Base-by-base conservation (phyloP, 2,888 invertebrate species). In the Acleris laterana region DNA sequence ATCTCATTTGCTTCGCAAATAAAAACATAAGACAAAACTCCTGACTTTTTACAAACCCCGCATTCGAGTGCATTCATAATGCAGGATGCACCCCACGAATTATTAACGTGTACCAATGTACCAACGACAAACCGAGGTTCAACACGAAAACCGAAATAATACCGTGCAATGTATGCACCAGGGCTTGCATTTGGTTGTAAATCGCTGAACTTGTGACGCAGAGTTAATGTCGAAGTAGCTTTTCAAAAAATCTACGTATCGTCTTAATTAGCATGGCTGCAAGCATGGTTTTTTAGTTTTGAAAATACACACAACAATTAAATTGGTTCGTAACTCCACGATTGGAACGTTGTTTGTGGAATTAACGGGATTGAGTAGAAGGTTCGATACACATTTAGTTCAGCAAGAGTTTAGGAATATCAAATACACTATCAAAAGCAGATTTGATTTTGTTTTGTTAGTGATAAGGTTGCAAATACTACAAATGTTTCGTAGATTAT, bases 41-140 rank as follows among this genome's bases (percentile, higher is more conserved):
- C 22, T 25, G 56, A 56, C 56, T 49, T 42, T 49, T 44, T 56
- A 56, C 56, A 49, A 55, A 62, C 42, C 62, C 38, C 28, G 62
- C 56, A 25, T 49, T 63, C 69, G 67, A 71, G 71, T 70, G 72
- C 71, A 69, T 70, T 67, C 71, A 74, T 71, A 71, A 71, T 73
- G 70, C 74, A 75, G 70, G 71, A 72, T 74, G 72, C 52, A 28
- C 32, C 63, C 57, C 32, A 44, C 42, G 75, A 74, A 79, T 79
- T 77, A 81, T 78, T 77, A 78, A 79, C 76, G 75, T 70, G 72
- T 71, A 70, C 72, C 76, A 72, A 74, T 78, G 77, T 76, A 78
- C 72, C 74, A 32, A 28, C 7, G 71, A 59, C 69, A 59, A 59
- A 63, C 46, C 16, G 67, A 65, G 70, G 72, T 72, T 74, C 73